Percentiles rank a stretch among this genome's conserved stretches.
Evolutionary conservation across 92 coral and sea anemone species (phyloP).

Genomic region (Muricea muricata): DNA sequence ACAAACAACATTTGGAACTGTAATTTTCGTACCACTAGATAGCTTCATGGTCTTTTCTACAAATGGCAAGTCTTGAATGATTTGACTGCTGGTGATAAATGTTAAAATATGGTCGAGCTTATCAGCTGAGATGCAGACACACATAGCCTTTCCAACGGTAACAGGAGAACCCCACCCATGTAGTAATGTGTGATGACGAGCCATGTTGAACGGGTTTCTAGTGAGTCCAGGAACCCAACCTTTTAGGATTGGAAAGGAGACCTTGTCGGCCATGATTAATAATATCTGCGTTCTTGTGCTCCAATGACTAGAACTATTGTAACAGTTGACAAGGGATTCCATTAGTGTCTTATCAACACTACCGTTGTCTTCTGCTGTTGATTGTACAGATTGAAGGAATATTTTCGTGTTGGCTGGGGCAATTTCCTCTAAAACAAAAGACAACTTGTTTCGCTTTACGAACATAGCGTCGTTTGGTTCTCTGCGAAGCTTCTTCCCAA

Average conservation of each 20-base stretch:
- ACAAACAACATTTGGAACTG: constrained; percentile 52
- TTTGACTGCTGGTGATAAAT: constrained; percentile 57
- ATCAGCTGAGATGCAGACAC: constrained; percentile 44
- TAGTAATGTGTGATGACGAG: neutral
- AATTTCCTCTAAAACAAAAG: neutral
- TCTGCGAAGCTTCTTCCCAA: constrained; percentile 56
- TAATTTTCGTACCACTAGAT: constrained; percentile 32
- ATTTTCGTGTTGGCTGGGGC: constrained; percentile 36
- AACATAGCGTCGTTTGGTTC: constrained; percentile 51
- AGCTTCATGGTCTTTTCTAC: constrained; percentile 56
- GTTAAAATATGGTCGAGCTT: neutral
- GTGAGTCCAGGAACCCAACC: constrained; percentile 40
- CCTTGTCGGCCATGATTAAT: constrained; percentile 58
- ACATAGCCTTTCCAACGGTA: constrained; percentile 16
- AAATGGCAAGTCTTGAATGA: constrained; percentile 66
- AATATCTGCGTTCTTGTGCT: neutral
- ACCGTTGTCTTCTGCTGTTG: constrained; percentile 30
- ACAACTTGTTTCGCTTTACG: constrained; percentile 48
- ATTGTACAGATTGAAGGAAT: constrained; percentile 37
- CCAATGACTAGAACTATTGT: constrained; percentile 31
- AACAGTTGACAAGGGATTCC: constrained; percentile 54
- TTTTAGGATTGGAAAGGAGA: constrained; percentile 25
- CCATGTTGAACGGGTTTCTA: neutral
- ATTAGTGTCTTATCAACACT: neutral
- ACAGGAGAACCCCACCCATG: constrained; percentile 3